Evolutionary conservation across 1,140 invertebrate species (phyloP).

Genomic region (Homarus americanus): DNA sequence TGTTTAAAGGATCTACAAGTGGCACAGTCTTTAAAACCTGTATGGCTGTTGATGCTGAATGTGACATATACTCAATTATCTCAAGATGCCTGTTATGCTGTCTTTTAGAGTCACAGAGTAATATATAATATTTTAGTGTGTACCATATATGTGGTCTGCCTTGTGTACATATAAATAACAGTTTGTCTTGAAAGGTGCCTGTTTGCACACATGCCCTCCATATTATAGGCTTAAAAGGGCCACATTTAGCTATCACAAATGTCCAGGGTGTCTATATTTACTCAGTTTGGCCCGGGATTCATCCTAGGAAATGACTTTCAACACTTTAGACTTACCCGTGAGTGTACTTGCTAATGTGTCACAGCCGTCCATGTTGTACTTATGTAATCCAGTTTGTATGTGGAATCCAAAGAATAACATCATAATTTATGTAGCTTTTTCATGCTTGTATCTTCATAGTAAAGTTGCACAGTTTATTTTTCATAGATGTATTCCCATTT

Average conservation of each 20-base stretch:
- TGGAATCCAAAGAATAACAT: constrained; percentile 66
- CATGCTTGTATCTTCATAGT: constrained; percentile 55
- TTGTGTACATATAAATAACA: constrained; percentile 56
- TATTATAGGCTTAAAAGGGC: constrained; percentile 47
- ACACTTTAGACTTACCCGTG: not conserved
- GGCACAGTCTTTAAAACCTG: constrained; percentile 20
- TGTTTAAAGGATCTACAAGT: not conserved
- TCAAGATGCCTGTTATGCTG: constrained; percentile 59
- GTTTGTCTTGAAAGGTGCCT: constrained; percentile 53
- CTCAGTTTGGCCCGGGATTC: constrained; percentile 25
- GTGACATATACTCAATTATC: constrained; percentile 61
- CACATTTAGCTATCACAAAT: constrained; percentile 25
- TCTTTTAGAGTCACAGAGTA: constrained; percentile 62
- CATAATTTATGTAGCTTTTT: constrained; percentile 54
- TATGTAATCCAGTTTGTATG: constrained; percentile 54
- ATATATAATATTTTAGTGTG: constrained; percentile 65
- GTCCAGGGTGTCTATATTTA: constrained; percentile 22
- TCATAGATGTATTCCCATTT: constrained; percentile 54
- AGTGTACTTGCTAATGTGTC: constrained; percentile 48
- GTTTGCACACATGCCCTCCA: constrained; percentile 55
- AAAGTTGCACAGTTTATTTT: constrained; percentile 63
- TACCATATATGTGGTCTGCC: constrained; percentile 57
- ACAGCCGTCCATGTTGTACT: constrained; percentile 69
- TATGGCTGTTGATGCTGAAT: constrained; percentile 41
- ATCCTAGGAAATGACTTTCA: not conserved